Conservation (phyloP, 2,113 vertebrate species). For the Spilogale gracilis region DNA sequence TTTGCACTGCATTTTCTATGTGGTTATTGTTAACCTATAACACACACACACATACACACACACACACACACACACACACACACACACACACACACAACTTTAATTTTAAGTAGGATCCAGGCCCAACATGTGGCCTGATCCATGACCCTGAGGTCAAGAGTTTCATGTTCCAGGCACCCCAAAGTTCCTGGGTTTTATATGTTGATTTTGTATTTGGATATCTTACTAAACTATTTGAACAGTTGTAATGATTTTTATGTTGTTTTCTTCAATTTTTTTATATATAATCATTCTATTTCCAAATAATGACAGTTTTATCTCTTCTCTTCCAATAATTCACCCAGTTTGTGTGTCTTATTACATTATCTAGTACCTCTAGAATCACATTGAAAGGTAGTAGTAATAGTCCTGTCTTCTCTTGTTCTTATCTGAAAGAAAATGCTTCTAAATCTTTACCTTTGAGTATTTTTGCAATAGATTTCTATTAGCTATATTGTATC, state of each 20-base stretch:
- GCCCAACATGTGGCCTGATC: not conserved
- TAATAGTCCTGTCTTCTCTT: not conserved
- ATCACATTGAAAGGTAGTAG: not conserved
- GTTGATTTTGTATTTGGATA: not conserved
- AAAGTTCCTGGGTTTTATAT: not conserved
- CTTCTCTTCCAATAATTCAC: not conserved
- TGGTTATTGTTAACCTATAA: not conserved
- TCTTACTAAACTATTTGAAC: not conserved
- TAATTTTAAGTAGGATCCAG: not conserved
- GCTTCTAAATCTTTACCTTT: not conserved
- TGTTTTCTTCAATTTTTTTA: not conserved
- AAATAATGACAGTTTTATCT: conserved; percentile 7
- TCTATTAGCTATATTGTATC: not conserved
- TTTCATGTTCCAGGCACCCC: not conserved
- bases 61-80: too few relatives aligned
- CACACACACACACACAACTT: too few relatives aligned
- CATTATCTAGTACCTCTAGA: not conserved
- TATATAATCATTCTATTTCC: not conserved
- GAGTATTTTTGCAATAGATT: not conserved
- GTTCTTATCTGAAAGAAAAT: not conserved
- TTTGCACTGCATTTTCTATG: not conserved
- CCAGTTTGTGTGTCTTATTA: not conserved
- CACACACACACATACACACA: too few relatives aligned
- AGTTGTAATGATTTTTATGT: not conserved
- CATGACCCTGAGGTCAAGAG: not conserved